A percentile compares a stretch with the other conserved stretches of the same genome.
phyloP scores from a whole-genome alignment of 2,113 vertebrate species.

The Shinisaurus crocodilurus region DNA sequence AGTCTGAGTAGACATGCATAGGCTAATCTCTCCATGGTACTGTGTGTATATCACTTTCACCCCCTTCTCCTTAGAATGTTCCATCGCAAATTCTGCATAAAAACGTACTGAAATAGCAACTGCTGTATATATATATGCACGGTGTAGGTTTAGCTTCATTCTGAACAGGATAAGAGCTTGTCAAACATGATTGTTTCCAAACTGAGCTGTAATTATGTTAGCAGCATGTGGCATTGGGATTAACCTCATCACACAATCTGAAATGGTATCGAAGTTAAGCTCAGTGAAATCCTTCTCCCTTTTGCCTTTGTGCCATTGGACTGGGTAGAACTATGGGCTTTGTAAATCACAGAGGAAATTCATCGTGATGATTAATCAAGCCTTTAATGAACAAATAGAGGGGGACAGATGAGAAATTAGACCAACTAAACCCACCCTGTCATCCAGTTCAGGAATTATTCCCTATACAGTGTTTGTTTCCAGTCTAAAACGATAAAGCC shows the following conservation, averaged over 20 bases:
- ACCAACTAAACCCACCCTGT: neutral
- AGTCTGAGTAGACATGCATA: neutral
- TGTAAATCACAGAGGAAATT: neutral
- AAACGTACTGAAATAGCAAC: neutral
- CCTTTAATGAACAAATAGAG: neutral
- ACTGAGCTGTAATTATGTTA: rapidly evolving
- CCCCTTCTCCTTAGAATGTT: neutral
- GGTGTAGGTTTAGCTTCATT: neutral
- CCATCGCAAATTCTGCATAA: neutral
- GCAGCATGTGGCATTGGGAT: neutral
- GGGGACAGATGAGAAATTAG: neutral
- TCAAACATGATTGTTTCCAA: neutral
- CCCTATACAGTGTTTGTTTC: neutral
- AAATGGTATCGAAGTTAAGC: neutral
- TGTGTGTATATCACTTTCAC: too few relatives aligned
- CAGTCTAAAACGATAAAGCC: neutral
- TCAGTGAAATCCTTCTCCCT: rapidly evolving
- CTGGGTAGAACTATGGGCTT: neutral
- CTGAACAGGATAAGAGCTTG: neutral
- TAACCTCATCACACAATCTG: neutral
- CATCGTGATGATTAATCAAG: neutral
- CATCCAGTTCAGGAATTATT: rapidly evolving
- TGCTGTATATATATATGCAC: neutral
- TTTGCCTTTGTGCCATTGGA: neutral
- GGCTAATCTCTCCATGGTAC: neutral